Evolutionary conservation across 2,797 vertebrate species (phyloP).

Genomic region (Acanthiza pusilla): DNA sequence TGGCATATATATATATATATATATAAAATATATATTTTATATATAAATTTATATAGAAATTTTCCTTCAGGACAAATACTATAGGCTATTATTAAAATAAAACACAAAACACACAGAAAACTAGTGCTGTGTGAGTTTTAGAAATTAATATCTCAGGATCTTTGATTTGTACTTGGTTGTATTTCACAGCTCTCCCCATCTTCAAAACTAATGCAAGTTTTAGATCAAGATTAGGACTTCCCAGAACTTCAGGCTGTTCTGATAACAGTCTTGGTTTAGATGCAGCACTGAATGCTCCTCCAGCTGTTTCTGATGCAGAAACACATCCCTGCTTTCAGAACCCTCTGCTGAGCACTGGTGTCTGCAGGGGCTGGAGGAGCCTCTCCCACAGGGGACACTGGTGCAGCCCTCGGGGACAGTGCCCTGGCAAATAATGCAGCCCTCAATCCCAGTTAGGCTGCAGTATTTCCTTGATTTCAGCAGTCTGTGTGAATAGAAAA

Average conservation of each 20-base stretch:
- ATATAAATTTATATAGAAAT: too few species aligned
- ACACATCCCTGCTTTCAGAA: neutral
- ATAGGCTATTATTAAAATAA: neutral
- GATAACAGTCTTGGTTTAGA: neutral
- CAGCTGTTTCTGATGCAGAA: neutral
- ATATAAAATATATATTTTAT: too few species aligned
- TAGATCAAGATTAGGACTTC: neutral
- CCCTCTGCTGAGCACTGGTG: accelerated
- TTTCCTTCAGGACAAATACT: neutral
- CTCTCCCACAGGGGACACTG: neutral
- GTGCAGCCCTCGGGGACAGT: neutral
- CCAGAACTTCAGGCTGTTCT: neutral
- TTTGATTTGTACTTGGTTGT: neutral
- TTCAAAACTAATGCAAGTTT: neutral
- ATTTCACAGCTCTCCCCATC: neutral
- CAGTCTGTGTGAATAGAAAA: neutral
- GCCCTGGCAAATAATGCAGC: neutral
- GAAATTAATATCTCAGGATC: neutral
- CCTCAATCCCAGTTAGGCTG: neutral
- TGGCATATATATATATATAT: too few species aligned
- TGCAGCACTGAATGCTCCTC: neutral
- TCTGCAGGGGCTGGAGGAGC: neutral
- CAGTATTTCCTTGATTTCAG: neutral
- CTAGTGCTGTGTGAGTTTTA: neutral
- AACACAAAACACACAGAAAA: neutral